These are phyloP conservation scores for Anthopleura xanthogrammica DNA, from an alignment of 92 coral and sea anemone genomes.

Conservation along the genomic window DNA sequence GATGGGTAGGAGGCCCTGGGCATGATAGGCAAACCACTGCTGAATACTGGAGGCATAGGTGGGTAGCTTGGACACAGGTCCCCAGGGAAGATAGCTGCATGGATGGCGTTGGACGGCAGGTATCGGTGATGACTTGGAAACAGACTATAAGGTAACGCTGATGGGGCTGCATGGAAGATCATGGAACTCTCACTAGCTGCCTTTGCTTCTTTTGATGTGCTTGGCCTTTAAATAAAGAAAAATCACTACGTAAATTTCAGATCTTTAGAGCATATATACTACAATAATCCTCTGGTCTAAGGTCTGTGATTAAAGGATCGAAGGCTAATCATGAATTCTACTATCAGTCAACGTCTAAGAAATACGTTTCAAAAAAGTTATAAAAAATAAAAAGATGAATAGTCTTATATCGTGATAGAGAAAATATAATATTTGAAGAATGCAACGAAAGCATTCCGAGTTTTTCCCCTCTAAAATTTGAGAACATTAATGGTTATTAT, in stretches of 20 bases:
- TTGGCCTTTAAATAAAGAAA: slow-evolving; percentile 18
- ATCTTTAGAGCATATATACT: too few relatives aligned
- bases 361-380: neutral
- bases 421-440: neutral
- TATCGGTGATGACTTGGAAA: slow-evolving; percentile 37
- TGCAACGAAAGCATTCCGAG: neutral
- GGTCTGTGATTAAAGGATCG: neutral
- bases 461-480: neutral
- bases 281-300: neutral
- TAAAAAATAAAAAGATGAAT: neutral
- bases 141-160: slow-evolving; percentile 32
- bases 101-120: slow-evolving; percentile 29
- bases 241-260: neutral
- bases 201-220: slow-evolving; percentile 7
- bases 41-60: slow-evolving; percentile 44
- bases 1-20: slow-evolving; percentile 38
- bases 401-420: neutral
- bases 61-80: slow-evolving; percentile 44
- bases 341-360: neutral
- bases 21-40: slow-evolving; percentile 49
- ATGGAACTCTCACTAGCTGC: slow-evolving; percentile 4
- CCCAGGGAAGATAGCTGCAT: slow-evolving; percentile 32
- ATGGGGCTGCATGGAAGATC: slow-evolving; percentile 27
- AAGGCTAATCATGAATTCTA: neutral
- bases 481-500: neutral